Conservation (phyloP, 2,888 invertebrate genomes). For the Nemoura dubitans region DNA sequence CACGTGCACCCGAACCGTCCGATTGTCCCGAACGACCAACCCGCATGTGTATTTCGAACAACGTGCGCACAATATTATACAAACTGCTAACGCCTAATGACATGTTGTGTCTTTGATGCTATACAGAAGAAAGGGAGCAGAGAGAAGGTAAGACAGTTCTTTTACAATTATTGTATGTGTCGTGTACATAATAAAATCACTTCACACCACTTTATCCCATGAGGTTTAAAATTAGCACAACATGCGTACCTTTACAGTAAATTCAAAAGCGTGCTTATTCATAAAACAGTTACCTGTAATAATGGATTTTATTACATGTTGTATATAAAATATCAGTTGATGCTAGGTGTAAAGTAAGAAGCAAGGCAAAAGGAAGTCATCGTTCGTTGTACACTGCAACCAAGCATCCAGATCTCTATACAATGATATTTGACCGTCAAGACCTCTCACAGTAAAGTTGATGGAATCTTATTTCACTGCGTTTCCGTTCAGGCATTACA, state of each 20-base stretch:
- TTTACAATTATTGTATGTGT: constrained; percentile 52
- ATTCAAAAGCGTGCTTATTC: neutral
- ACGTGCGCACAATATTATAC: neutral
- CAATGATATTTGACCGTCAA: neutral
- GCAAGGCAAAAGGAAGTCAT: neutral
- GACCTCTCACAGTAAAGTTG: neutral
- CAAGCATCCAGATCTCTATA: neutral
- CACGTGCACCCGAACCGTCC: neutral
- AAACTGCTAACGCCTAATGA: neutral
- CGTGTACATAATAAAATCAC: constrained; percentile 53
- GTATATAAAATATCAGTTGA: neutral
- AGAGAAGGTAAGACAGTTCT: constrained; percentile 76
- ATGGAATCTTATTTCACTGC: neutral
- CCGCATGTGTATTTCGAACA: neutral
- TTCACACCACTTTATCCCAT: neutral
- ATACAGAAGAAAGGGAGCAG: constrained; percentile 86
- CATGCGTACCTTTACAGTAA: neutral
- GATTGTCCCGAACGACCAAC: neutral
- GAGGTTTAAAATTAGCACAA: neutral
- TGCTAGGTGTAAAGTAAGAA: neutral
- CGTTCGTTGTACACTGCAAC: neutral
- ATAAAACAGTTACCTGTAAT: neutral
- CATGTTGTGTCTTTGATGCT: constrained; percentile 51
- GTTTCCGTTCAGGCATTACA: constrained; percentile 73
- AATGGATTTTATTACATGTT: neutral